phyloP scores from a whole-genome alignment of 2,113 vertebrate species.

The Dicentrarchus labrax region DNA sequence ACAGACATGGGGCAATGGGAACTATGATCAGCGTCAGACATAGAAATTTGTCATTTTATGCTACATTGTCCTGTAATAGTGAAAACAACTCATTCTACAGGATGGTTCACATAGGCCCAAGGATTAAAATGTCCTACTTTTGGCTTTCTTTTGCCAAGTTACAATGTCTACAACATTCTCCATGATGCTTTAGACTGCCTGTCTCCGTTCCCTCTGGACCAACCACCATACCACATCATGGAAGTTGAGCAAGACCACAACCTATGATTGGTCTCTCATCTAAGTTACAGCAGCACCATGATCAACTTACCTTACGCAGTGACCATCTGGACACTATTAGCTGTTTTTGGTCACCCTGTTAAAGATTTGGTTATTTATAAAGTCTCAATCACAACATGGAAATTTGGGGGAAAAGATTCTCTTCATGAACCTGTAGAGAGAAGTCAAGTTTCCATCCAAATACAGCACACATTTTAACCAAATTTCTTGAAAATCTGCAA shows the following conservation, averaged over 20 bases:
- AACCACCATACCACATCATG: too few species aligned
- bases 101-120: neutral
- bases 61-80: neutral
- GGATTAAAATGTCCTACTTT: neutral
- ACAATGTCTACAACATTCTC: neutral
- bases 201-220: neutral
- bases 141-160: neutral
- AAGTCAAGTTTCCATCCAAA: neutral
- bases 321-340: too few species aligned
- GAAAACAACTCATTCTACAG: neutral
- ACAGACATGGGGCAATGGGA: neutral
- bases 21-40: neutral
- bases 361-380: neutral
- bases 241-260: neutral
- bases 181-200: too few species aligned
- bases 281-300: neutral
- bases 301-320: neutral
- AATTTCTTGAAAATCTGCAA: neutral
- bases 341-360: too few species aligned
- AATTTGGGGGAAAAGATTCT: neutral
- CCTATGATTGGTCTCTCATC: neutral
- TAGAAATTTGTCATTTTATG: slow-evolving; percentile 3
- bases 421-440: neutral
- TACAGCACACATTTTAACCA: too few species aligned
- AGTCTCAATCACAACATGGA: neutral